Conservation (phyloP, 64 coral and sea anemone genomes). For the Montipora cactus region DNA sequence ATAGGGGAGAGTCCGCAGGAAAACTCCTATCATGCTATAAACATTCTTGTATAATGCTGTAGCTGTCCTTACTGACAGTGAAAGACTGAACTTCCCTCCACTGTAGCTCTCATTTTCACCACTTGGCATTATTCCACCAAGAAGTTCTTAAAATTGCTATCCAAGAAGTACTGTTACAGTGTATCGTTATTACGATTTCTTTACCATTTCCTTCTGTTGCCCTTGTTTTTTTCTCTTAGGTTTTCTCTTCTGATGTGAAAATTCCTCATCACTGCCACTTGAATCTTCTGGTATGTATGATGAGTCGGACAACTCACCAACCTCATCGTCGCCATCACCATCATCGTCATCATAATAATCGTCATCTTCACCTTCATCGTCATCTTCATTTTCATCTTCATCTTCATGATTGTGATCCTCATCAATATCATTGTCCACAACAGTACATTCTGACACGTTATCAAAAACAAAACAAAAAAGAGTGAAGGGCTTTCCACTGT, state of each 20-base stretch:
- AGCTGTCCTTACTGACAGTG: too few relatives aligned
- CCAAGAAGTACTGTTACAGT: too few relatives aligned
- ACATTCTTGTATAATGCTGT: too few relatives aligned
- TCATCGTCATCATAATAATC: not conserved
- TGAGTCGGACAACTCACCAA: not conserved
- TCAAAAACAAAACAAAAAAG: not conserved
- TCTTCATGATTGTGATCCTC: not conserved
- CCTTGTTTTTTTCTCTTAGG: not conserved
- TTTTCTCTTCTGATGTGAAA: not conserved
- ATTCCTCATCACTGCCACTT: slow-evolving; percentile 35
- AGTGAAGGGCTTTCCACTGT: too few relatives aligned
- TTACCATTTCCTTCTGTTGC: slow-evolving; percentile 1
- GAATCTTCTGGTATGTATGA: not conserved
- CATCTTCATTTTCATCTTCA: not conserved
- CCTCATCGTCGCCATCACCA: not conserved
- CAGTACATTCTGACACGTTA: slow-evolving; percentile 29
- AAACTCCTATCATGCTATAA: too few relatives aligned
- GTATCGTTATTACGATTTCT: not conserved
- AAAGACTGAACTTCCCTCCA: too few relatives aligned
- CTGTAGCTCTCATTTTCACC: too few relatives aligned
- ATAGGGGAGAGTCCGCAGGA: too few relatives aligned
- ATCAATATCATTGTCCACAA: not conserved
- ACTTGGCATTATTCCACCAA: too few relatives aligned
- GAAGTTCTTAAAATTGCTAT: not conserved
- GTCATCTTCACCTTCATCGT: not conserved